phyloP scores from a whole-genome alignment of 2,113 vertebrate species.

The Gambusia affinis region DNA sequence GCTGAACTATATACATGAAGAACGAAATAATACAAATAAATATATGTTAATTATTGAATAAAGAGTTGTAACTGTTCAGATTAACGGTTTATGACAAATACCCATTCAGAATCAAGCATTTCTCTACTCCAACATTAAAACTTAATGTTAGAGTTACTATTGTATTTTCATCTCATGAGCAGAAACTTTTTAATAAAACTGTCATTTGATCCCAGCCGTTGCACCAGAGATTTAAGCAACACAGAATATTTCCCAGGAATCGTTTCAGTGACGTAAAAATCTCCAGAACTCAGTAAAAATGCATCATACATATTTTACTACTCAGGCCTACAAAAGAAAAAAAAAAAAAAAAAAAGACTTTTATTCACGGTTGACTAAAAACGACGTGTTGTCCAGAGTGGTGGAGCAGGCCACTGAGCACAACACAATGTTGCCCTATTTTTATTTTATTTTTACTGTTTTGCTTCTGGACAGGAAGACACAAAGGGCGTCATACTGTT shows the following conservation, averaged over 20 bases:
- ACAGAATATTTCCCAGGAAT: constrained; percentile 23
- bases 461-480: constrained; percentile 50
- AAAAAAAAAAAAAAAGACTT: not conserved
- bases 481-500: constrained; percentile 53
- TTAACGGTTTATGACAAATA: not conserved
- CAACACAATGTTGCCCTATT: constrained; percentile 11
- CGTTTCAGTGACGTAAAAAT: constrained; percentile 18
- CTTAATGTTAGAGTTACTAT: not conserved
- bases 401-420: constrained; percentile 17
- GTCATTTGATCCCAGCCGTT: constrained; percentile 6
- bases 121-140: constrained; percentile 1
- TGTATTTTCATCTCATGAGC: not conserved
- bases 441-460: constrained; percentile 14
- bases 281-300: constrained; percentile 29
- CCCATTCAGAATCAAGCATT: not conserved
- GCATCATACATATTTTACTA: constrained; percentile 67
- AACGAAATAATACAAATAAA: not conserved
- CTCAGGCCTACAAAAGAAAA: constrained; percentile 24
- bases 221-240: constrained; percentile 28
- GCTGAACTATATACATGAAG: not conserved
- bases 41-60: not conserved
- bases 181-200: constrained; percentile 7
- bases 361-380: constrained; percentile 50
- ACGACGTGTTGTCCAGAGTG: constrained; percentile 31
- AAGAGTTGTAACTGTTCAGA: too few relatives aligned